These are phyloP conservation scores for Alexandromys oeconomus DNA, from an alignment of 2,797 vertebrate genomes.

Conservation along the genomic window DNA sequence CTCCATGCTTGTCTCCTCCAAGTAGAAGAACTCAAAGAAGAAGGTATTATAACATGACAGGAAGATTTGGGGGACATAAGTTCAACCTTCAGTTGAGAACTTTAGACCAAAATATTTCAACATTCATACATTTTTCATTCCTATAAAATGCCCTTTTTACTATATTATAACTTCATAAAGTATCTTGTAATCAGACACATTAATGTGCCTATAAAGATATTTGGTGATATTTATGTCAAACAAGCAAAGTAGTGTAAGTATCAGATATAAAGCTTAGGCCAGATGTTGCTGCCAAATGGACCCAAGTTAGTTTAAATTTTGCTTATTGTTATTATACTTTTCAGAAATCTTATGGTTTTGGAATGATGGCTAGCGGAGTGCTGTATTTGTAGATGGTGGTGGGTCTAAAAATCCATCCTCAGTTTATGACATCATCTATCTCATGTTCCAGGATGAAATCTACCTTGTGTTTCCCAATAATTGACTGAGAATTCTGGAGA, in stretches of 20 bases:
- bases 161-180: background rate
- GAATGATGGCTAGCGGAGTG: background rate
- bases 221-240: constrained; percentile 46
- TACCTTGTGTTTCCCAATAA: constrained; percentile 1
- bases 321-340: background rate
- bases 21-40: background rate
- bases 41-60: background rate
- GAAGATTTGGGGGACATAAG: background rate
- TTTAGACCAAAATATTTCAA: constrained; percentile 3
- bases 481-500: constrained; percentile 24
- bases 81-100: constrained; percentile 4
- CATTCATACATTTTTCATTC: constrained; percentile 4
- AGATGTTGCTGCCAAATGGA: background rate
- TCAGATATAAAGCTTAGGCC: background rate
- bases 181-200: background rate
- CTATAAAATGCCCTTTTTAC: background rate
- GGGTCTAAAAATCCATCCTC: background rate
- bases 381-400: background rate
- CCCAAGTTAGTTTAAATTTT: constrained; percentile 16
- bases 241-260: constrained; percentile 5
- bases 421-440: constrained; percentile 41
- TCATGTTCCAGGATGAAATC: constrained; percentile 24
- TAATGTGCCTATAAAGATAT: constrained; percentile 33
- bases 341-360: constrained; percentile 41
- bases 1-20: background rate